phyloP scores from a whole-genome alignment of 2,113 vertebrate genomes.

The Colistium nudipinnis region DNA sequence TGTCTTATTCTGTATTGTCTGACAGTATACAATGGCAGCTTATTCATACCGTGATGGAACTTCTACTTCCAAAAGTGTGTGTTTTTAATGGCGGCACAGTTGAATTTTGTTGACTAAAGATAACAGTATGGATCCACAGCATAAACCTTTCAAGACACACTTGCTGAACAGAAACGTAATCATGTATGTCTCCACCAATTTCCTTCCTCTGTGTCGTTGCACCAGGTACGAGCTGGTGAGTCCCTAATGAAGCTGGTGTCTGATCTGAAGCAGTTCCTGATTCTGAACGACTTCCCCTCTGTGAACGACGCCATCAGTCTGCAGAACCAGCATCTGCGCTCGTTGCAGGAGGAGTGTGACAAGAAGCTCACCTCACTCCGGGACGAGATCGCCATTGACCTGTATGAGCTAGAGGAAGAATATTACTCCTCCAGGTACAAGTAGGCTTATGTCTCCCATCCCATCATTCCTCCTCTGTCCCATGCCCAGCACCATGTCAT shows the following conservation, averaged over 20 bases:
- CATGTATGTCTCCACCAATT: not conserved
- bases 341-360: conserved; percentile 95
- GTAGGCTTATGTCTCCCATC: conserved; percentile 81
- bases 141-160: no score
- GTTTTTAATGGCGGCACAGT: not conserved
- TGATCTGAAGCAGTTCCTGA: conserved; percentile 97
- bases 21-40: not conserved
- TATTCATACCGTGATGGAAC: not conserved
- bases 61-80: not conserved
- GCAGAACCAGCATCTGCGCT: conserved; percentile 92
- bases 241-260: conserved; percentile 98
- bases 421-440: conserved; percentile 99
- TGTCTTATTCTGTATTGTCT: not conserved
- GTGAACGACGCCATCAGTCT: conserved; percentile 97
- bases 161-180: not conserved
- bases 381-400: conserved; percentile 97
- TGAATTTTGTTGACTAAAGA: not conserved
- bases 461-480: conserved; percentile 48
- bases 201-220: not conserved
- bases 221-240: conserved; percentile 94
- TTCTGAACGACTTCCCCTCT: conserved; percentile 96
- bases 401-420: conserved; percentile 99
- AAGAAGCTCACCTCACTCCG: conserved; percentile 92
- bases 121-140: not conserved
- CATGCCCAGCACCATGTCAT: conserved; percentile 41